A percentile compares a stretch with the other conserved stretches of the same genome.
phyloP scores from a whole-genome alignment of 2,113 vertebrate genomes.

The Tympanuchus pallidicinctus region DNA sequence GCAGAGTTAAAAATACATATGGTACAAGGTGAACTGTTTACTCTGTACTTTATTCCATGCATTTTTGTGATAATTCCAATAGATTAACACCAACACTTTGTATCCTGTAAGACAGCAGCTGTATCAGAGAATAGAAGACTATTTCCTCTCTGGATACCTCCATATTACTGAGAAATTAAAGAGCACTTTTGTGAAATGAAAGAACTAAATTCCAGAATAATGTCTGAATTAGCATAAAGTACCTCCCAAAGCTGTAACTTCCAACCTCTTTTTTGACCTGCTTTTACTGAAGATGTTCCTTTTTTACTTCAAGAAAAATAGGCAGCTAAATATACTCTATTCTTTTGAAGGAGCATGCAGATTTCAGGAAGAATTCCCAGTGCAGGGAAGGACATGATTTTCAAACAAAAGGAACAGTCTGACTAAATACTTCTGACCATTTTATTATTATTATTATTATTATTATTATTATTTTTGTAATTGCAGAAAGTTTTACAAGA shows the following conservation, averaged over 20 bases:
- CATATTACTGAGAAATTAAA: conserved; percentile 21
- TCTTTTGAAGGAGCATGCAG: conserved; percentile 4
- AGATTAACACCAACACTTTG: background rate
- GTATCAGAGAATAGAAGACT: background rate
- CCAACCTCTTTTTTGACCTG: conserved; percentile 53
- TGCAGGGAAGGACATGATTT: background rate
- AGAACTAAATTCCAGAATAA: conserved; percentile 26
- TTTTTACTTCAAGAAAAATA: background rate
- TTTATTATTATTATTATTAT: too few relatives aligned
- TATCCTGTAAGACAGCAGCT: background rate
- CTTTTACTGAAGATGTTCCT: conserved; percentile 25
- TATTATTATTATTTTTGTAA: too few relatives aligned
- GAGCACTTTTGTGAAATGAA: background rate
- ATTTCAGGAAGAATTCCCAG: conserved; percentile 35
- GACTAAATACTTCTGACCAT: background rate
- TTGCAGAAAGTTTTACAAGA: background rate
- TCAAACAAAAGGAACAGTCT: conserved; percentile 10
- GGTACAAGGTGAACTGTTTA: background rate
- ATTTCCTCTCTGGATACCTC: background rate
- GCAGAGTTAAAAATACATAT: conserved; percentile 9
- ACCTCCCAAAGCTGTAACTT: conserved; percentile 44
- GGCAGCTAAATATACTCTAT: conserved; percentile 33
- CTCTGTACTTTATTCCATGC: background rate
- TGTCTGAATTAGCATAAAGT: conserved; percentile 57
- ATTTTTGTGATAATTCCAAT: background rate